phyloP scores from a whole-genome alignment of 2,888 invertebrate species.

The Linnaemya vulpina region DNA sequence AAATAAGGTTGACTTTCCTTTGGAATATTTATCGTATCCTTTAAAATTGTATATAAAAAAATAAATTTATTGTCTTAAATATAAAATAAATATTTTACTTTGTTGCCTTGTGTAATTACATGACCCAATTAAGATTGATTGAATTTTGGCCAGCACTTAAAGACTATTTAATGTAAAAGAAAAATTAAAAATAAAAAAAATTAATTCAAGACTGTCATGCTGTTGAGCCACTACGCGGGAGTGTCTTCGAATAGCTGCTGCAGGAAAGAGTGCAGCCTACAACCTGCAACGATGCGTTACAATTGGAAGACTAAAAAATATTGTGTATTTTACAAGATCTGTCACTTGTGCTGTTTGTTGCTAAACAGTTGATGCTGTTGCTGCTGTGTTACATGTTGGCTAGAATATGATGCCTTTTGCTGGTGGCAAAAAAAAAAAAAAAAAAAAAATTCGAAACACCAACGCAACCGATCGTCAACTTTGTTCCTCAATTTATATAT shows the following conservation, averaged over 20 bases:
- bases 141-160: neutral
- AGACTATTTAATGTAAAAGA: neutral
- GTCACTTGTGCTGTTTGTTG: slow-evolving; percentile 30
- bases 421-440: neutral
- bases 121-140: slow-evolving; percentile 66
- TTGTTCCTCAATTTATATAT: slow-evolving; percentile 63
- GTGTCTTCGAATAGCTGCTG: slow-evolving; percentile 4
- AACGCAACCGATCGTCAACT: slow-evolving; percentile 60
- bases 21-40: too few species aligned
- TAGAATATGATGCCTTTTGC: slow-evolving; percentile 33
- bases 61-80: too few species aligned
- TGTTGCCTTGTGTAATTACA: too few species aligned
- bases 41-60: too few species aligned
- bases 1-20: too few species aligned
- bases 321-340: slow-evolving; percentile 34
- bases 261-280: neutral
- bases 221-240: slow-evolving; percentile 48
- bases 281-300: slow-evolving; percentile 16
- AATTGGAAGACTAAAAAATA: neutral
- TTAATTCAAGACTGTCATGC: slow-evolving; percentile 43
- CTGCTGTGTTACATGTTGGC: neutral
- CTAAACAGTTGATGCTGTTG: slow-evolving; percentile 1
- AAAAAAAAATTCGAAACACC: slow-evolving; percentile 17
- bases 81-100: too few species aligned
- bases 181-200: neutral